Base-by-base conservation (phyloP, 2,797 vertebrate genomes). In the Vultur gryphus region DNA sequence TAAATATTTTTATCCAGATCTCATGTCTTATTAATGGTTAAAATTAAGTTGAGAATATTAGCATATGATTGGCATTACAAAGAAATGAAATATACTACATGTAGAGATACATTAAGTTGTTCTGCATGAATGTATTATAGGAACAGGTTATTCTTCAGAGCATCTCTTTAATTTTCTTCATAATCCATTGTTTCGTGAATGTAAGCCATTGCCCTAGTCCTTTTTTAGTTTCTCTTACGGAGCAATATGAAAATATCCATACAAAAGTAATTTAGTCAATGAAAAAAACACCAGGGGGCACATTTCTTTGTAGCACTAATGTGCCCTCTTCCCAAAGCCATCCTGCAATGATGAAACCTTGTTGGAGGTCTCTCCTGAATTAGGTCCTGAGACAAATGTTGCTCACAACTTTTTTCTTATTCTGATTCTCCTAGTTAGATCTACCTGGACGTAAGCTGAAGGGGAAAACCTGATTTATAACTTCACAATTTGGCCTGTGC, bases 21-120 rank as follows among this genome's bases (percentile, higher is more conserved):
- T 26, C 73, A 24, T 80, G 55, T 92, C 84, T 97, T 87, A 87
- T 87, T 95, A 97, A 94, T 78, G 72, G 35, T 52, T 69, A 95
- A 91, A 79, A 97, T 86, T 94, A 90, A 64, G 75, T 46, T 93
- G 84, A 92, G 49, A 90, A 46, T 65, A 77, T 90, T 78, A 92
- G 16, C 31, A 51, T 87, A 73, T 51, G 83, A 84, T 58, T 93
- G 70, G 49, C 57, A 81, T 89, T 87, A 29, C 25, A 64, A 82
- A 81, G 54, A 79, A 95, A 89, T 90, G 26, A 90, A 93, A 61
- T 70, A 43, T 31, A 62, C 48, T 66, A 35, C 51, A 26, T 43
- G 35, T 16, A 89, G 54, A 90, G 73, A n/a, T 20, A 84, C 7
- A 70, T 61, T 62, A 29, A 55, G 13, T 49, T 92, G 26, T 85